Base-by-base conservation (phyloP, 2,113 vertebrate species). In the Pimephales promelas region DNA sequence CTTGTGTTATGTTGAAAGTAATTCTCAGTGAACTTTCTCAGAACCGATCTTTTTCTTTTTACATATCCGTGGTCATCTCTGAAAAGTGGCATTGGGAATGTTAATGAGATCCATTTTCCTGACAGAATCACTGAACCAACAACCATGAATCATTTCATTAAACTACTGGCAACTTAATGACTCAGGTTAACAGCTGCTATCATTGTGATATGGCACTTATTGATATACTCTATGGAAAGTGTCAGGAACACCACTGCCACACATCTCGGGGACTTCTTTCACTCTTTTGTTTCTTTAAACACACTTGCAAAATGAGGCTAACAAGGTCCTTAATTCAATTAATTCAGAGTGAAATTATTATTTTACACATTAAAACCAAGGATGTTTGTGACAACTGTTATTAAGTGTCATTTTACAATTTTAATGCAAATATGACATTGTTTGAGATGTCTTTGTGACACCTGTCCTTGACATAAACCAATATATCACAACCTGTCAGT, bases 251-350 rank as follows among this genome's bases (percentile, higher is more conserved):
- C 47, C 16, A 56, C 64, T 56, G 31, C 24, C 47, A 22, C 47
- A 36, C 78, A 34, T 80, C 78, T 80, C 61, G 7, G 1, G 45
- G 26, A 36, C 34, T 36, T 36, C 34, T 54, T 70, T 11, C 3
- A n/a, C 22, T 56, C 61, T 24, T 66, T 68, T 62, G 18, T 54
- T 81, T 70, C 64, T 56, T 70, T 81, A 56, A 81, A 81, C 61
- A 71, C 75, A 78, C 52, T 61, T 31, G 45, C 54, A 66, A 84
- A 52, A 78, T 70, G 18, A 77, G 45, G 64, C 73, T 85, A 59
- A 86, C 82, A 80, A 81, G 75, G 62, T 79, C 45, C 2, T 31
- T 72, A 87, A 87, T 84, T 77, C 77, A 75, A 43, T n/a, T n/a
- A n/a, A n/a, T n/a, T n/a, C n/a, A n/a, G n/a, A n/a, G n/a, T n/a